Conservation (phyloP, 2,888 invertebrate genomes). For the Biston stratarius region DNA sequence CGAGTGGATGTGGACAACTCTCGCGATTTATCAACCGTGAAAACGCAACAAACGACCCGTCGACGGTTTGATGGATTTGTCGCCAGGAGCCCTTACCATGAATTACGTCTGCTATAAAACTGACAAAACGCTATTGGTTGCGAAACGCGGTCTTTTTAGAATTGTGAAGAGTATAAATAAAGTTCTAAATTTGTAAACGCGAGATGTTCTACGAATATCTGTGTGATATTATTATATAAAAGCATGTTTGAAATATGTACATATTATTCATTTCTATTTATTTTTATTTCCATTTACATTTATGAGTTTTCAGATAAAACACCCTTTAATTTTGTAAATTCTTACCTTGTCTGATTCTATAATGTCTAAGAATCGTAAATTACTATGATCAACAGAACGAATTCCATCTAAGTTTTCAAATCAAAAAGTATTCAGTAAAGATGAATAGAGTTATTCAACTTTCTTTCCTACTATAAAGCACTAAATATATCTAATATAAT, state of each 20-base stretch:
- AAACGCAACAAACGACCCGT: constrained; percentile 85
- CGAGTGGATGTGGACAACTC: constrained; percentile 79
- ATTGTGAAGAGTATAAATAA: constrained; percentile 44
- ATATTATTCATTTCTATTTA: no score
- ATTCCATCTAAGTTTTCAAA: constrained; percentile 39
- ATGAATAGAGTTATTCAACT: constrained; percentile 21
- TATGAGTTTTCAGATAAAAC: no score
- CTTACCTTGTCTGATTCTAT: no score
- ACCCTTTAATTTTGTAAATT: no score
- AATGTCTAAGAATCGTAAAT: no score
- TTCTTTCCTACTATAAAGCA: constrained; percentile 32
- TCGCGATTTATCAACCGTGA: constrained; percentile 82
- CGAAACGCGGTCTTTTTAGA: constrained; percentile 52
- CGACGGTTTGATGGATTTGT: constrained; percentile 83
- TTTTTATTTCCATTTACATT: no score
- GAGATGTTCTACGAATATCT: constrained; percentile 11
- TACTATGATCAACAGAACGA: neutral
- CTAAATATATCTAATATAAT: constrained; percentile 61
- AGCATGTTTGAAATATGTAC: no score
- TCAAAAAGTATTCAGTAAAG: constrained; percentile 20
- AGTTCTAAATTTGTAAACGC: constrained; percentile 35
- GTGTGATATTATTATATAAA: no score
- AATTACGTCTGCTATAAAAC: constrained; percentile 66
- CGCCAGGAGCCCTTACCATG: constrained; percentile 79
- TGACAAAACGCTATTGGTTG: constrained; percentile 58